phyloP scores from a whole-genome alignment of 2,113 vertebrate genomes.

The Tricholaema leucomelas region DNA sequence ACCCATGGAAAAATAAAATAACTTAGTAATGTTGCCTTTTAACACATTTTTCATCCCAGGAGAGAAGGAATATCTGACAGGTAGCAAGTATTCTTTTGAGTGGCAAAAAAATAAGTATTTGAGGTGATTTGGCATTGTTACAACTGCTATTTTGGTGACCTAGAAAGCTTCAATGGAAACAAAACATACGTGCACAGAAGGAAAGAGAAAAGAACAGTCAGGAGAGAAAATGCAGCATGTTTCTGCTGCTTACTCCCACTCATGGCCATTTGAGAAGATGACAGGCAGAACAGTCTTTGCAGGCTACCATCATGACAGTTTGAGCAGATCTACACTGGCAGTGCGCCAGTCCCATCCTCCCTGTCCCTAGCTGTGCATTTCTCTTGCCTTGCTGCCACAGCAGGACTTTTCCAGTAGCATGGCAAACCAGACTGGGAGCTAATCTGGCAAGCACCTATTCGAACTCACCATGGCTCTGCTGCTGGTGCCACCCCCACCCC shows the following conservation, averaged over 20 bases:
- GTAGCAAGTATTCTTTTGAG: not conserved
- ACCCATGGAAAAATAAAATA: not conserved
- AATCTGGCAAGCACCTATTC: not conserved
- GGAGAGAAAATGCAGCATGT: conserved; percentile 3
- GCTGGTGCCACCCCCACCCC: no score
- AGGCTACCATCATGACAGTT: not conserved
- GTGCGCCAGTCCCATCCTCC: not conserved
- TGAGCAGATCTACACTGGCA: not conserved
- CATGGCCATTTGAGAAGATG: conserved; percentile 38
- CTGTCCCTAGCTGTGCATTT: conserved; percentile 1
- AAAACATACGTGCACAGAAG: conserved; percentile 17
- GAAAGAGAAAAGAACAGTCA: conserved; percentile 63
- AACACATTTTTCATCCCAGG: not conserved
- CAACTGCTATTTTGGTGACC: not conserved
- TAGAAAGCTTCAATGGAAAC: conserved; percentile 23
- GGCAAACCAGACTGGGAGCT: not conserved
- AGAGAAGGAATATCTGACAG: not conserved
- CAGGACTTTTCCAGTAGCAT: not conserved
- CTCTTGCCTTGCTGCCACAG: not conserved
- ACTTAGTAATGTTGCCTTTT: not conserved
- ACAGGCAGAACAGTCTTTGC: conserved; percentile 45
- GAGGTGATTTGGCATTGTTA: not conserved
- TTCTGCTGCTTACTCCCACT: conserved; percentile 58
- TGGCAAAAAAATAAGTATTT: not conserved
- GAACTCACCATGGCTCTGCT: not conserved